A percentile compares a stretch with the other conserved stretches of the same genome.
These are phyloP conservation scores for Pogonocichla stellata DNA, from an alignment of 2,113 vertebrate species.

Conservation along the genomic window DNA sequence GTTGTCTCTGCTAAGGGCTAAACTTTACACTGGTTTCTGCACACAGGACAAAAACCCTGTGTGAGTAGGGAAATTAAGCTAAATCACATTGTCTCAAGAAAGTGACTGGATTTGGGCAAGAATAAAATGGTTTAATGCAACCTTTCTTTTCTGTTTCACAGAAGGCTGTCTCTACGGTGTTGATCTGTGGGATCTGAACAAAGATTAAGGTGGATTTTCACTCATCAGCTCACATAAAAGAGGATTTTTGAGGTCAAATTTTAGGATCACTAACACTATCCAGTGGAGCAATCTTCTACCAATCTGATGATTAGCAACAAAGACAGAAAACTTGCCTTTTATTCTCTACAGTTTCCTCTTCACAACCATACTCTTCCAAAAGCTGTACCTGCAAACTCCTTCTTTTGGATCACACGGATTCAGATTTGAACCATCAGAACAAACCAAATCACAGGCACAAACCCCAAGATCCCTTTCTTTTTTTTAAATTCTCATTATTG, in stretches of 20 bases:
- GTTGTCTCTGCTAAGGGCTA: background rate
- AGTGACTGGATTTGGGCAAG: background rate
- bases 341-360: background rate
- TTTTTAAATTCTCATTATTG: background rate
- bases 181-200: background rate
- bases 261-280: background rate
- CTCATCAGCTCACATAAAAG: background rate
- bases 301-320: background rate
- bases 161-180: background rate
- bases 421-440: background rate
- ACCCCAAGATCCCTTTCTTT: background rate
- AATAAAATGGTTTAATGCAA: background rate
- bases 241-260: background rate
- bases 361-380: background rate
- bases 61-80: background rate
- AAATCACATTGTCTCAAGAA: background rate
- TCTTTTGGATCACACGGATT: background rate
- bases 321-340: background rate
- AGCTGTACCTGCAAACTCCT: background rate
- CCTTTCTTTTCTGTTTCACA: background rate
- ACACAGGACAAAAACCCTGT: background rate
- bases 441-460: background rate
- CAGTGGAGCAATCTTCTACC: background rate
- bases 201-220: slow-evolving; percentile 7
- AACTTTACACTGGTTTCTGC: background rate